Percentiles rank a stretch among this genome's conserved stretches.
phyloP scores from a whole-genome alignment of 2,888 invertebrate genomes.

The Hydroisotoma schaefferi region DNA sequence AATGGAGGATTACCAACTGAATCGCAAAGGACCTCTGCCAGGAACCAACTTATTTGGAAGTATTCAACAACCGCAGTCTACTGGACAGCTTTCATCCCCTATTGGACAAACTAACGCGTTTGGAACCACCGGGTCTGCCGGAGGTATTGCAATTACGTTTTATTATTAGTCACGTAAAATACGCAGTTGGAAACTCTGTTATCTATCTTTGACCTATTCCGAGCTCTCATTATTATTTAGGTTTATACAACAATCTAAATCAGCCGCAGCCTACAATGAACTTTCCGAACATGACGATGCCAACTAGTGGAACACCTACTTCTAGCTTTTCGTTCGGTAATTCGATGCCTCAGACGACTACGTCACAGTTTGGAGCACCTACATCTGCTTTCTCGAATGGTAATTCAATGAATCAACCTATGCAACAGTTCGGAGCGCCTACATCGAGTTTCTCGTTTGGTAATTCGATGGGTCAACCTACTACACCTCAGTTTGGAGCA shows the following conservation, averaged over 20 bases:
- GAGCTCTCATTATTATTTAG: constrained; percentile 19
- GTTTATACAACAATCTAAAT: constrained; percentile 36
- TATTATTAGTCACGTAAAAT: too few species aligned
- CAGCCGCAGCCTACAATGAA: constrained; percentile 42
- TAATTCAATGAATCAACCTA: too few species aligned
- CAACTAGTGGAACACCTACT: too few species aligned
- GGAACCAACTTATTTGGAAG: constrained; percentile 56
- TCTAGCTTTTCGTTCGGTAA: too few species aligned
- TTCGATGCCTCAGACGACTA: too few species aligned
- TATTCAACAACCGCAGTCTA: constrained; percentile 44
- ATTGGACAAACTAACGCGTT: constrained; percentile 58
- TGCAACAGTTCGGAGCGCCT: too few species aligned
- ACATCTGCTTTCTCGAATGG: too few species aligned
- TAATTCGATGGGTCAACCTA: constrained; percentile 44
- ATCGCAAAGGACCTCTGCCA: constrained; percentile 70
- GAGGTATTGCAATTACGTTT: constrained; percentile 16
- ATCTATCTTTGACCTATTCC: too few species aligned
- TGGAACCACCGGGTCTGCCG: constrained; percentile 55
- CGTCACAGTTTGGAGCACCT: too few species aligned
- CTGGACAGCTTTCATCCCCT: constrained; percentile 44
- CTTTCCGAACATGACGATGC: too few species aligned
- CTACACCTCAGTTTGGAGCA: constrained; percentile 36
- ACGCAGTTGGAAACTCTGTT: neutral
- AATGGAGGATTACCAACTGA: constrained; percentile 86
- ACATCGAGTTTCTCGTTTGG: too few species aligned